Evolutionary conservation across 1,140 invertebrate species (phyloP).

Genomic region (Heliothis subflexa): DNA sequence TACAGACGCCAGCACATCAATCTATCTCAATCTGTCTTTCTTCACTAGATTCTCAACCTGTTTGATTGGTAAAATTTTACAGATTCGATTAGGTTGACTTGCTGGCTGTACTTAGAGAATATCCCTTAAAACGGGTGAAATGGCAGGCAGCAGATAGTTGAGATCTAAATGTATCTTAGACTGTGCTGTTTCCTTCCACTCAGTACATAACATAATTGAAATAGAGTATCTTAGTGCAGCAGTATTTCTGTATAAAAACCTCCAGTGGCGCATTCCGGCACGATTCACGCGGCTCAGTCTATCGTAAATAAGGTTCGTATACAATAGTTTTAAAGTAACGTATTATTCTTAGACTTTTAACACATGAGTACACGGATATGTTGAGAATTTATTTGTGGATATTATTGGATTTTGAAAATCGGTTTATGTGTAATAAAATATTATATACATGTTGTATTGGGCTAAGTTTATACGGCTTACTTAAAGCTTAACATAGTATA

Average conservation of each 20-base stretch:
- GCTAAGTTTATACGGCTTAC: too few relatives aligned
- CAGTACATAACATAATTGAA: slow-evolving; percentile 42
- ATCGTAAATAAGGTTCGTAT: slow-evolving; percentile 28
- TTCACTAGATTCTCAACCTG: too few relatives aligned
- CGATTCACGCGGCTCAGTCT: slow-evolving; percentile 39
- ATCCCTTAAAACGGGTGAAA: too few relatives aligned
- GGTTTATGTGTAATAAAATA: too few relatives aligned
- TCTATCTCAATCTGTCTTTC: too few relatives aligned
- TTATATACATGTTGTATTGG: too few relatives aligned
- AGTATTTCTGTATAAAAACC: slow-evolving; percentile 41
- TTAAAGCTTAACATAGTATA: too few relatives aligned
- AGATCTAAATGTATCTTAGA: neutral
- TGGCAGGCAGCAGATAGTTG: too few relatives aligned
- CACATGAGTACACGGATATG: slow-evolving; percentile 3
- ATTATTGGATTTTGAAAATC: neutral
- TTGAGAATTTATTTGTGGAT: neutral
- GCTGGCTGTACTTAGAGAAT: too few relatives aligned
- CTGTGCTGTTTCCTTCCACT: slow-evolving; percentile 13
- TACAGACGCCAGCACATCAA: too few relatives aligned
- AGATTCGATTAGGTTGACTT: too few relatives aligned
- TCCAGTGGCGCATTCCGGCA: slow-evolving; percentile 40
- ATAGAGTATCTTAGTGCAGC: slow-evolving; percentile 32
- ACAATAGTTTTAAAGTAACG: slow-evolving; percentile 33
- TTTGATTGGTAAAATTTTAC: too few relatives aligned
- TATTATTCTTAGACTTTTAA: slow-evolving; percentile 23